A percentile compares a stretch with the other conserved stretches of the same genome.
Evolutionary conservation across 2,797 vertebrate species (phyloP).

Genomic region (Eidolon dupreanum): DNA sequence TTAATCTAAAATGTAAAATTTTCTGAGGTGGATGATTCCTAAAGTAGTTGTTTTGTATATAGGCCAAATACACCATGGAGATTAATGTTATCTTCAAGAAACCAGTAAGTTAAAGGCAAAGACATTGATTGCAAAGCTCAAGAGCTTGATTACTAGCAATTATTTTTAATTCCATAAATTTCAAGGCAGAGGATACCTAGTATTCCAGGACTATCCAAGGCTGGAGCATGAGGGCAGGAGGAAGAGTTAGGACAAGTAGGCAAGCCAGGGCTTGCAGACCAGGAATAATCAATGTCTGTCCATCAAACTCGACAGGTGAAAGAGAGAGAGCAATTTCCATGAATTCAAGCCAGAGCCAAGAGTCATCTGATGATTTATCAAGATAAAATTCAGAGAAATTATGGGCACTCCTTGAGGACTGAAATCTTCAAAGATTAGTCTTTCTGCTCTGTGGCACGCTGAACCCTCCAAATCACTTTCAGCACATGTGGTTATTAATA

Average conservation of each 20-base stretch:
- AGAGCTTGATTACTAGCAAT: not conserved
- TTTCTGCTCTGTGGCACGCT: slow-evolving; percentile 43
- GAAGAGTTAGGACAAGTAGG: not conserved
- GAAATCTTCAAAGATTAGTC: not conserved
- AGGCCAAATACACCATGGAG: not conserved
- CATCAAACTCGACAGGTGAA: not conserved
- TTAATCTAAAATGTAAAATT: slow-evolving; percentile 2
- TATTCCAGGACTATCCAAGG: not conserved
- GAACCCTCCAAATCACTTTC: slow-evolving; percentile 58
- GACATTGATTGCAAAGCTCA: not conserved
- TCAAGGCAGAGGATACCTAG: not conserved
- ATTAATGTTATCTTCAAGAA: slow-evolving; percentile 18
- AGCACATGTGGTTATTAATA: slow-evolving; percentile 47
- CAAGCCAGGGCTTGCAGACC: not conserved
- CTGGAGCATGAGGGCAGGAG: not conserved
- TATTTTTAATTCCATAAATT: not conserved
- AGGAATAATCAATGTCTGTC: not conserved
- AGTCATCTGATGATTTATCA: not conserved
- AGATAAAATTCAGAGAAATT: not conserved
- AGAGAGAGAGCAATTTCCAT: not conserved
- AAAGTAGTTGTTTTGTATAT: slow-evolving; percentile 14
- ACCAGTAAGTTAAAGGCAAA: slow-evolving; percentile 8
- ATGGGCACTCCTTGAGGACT: not conserved
- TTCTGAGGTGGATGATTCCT: not conserved
- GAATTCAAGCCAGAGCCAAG: not conserved